Base-by-base conservation (phyloP, 2,797 vertebrate species). In the Peromyscus nudipes region DNA sequence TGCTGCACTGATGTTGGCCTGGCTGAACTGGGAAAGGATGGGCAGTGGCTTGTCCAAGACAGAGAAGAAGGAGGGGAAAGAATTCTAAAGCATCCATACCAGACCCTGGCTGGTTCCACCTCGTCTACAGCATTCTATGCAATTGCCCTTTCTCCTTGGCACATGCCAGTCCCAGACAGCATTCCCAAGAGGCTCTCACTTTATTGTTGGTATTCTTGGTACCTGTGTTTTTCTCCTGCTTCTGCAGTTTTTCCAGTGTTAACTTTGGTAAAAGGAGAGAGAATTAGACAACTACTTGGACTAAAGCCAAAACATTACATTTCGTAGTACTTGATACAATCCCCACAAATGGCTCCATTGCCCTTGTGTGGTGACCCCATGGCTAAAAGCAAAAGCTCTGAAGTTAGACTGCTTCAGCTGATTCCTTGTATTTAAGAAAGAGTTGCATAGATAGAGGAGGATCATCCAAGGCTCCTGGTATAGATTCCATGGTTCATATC, bases 301-400 rank as follows among this genome's bases (percentile, higher is more conserved):
- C 55, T 91, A 83, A 89, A 94, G 49, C 46, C 62, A 91, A 88
- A 84, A 57, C 52, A 73, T 82, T 75, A 10, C 73, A 40, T 52
- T 91, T 81, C 6, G 16, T 29, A 86, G 77, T 62, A 76, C 65
- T 62, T 94, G 23, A 49, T 69, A 67, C 5, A 60, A 46, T 77
- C 21, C 43, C 34, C 62, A 1, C 4, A 49, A 83, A 94, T n/a
- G 23, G 8, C 12, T 71, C n/a, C 8, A 4, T 46, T 29, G 13
- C 34, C 40, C 49, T 65, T 88, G 14, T 82, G 76, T 94, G 80
- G 73, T 55, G 31, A 4, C 17, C 25, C 9, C 0, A 19, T 25
- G 16, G 43, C 73, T 92, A 91, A 91, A 95, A 96, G 57, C 6
- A 46, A 69, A 73, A 60, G 52, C 40, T 80, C 79, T 80, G 57